Base-by-base conservation (phyloP, 2,797 vertebrate genomes). In the Lophotriccus pileatus region DNA sequence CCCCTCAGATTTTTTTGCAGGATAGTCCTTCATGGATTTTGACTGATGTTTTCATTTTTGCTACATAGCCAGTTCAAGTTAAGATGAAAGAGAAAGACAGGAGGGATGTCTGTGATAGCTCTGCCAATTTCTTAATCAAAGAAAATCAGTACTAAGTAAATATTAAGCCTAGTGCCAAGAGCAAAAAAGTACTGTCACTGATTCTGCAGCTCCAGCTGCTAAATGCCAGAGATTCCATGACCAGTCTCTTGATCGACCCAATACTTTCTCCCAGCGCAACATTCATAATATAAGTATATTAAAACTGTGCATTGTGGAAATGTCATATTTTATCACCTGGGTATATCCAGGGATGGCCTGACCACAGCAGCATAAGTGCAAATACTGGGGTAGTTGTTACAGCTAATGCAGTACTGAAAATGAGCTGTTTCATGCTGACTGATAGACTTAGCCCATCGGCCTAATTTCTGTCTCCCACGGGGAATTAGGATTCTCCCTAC, bases 321-420 rank as follows among this genome's bases (percentile, higher is more conserved):
- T n/a, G 41, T 32, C 24, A 2, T 59, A 39, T 43, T 73, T 88
- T 50, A 41, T 37, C 67, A 76, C 39, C 46, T 50, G 53, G 23
- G 17, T 27, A 50, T 21, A 34, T 44, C 39, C 0, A 1, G 62
- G 30, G 32, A 50, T 19, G 50, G 21, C 2, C 1, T 0, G 3
- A 25, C 15, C 0, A 0, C 44, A 73, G 50, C 43, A 78, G 76
- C 0, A 0, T 25, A 23, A 3, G 25, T 14, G 9, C 16, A 28
- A 24, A 28, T 12, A 1, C 14, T 43, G 41, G 14, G 5, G 8
- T 47, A 30, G 12, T 14, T 44, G 52, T 46, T 43, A 62, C 0
- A 0, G 49, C 37, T 76, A 53, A 64, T 0, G 0, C 43, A 21
- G 50, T 17, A 28, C 11, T 66, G 30, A 67, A 64, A 84, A 91